Conservation (phyloP, 2,797 vertebrate genomes). For the Liasis olivaceus region DNA sequence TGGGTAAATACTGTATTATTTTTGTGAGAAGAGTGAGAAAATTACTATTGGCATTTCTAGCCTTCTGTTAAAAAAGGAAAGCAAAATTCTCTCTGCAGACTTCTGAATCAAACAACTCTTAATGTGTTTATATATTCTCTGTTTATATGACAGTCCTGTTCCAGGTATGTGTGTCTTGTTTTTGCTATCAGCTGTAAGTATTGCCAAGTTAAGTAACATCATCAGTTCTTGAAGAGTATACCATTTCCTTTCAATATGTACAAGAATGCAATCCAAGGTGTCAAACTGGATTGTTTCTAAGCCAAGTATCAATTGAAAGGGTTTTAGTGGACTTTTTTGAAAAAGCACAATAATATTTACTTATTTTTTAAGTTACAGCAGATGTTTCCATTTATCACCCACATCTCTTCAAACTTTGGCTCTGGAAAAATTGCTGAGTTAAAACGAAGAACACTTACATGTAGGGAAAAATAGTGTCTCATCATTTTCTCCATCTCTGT, state of each 20-base stretch:
- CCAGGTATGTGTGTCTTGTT: constrained; percentile 28
- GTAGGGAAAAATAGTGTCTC: constrained; percentile 60
- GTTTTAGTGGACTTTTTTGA: constrained; percentile 54
- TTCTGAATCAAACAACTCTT: constrained; percentile 31
- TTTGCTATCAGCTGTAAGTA: constrained; percentile 13
- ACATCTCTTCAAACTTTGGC: constrained; percentile 64
- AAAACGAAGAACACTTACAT: constrained; percentile 57
- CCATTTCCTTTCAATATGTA: constrained; percentile 6
- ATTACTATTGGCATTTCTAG: constrained; percentile 60
- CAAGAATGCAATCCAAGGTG: constrained; percentile 41
- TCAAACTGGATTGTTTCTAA: constrained; percentile 50
- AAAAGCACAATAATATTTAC: constrained; percentile 47
- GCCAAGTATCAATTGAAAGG: constrained; percentile 57
- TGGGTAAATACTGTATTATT: constrained; percentile 73
- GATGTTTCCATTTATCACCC: constrained; percentile 69
- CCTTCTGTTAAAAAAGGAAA: constrained; percentile 41
- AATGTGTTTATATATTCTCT: constrained; percentile 38
- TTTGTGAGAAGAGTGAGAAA: constrained; percentile 66
- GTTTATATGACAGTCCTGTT: constrained; percentile 17
- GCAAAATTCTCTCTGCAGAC: not conserved
- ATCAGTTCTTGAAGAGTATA: not conserved
- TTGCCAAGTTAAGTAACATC: constrained; percentile 10
- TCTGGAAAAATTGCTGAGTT: constrained; percentile 64
- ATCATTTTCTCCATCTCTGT: constrained; percentile 42
- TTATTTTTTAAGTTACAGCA: constrained; percentile 64